Percentiles rank a stretch among this genome's conserved stretches.
Evolutionary conservation across 2,888 invertebrate species (phyloP).

Genomic region (Eumacrocentrus americanus): DNA sequence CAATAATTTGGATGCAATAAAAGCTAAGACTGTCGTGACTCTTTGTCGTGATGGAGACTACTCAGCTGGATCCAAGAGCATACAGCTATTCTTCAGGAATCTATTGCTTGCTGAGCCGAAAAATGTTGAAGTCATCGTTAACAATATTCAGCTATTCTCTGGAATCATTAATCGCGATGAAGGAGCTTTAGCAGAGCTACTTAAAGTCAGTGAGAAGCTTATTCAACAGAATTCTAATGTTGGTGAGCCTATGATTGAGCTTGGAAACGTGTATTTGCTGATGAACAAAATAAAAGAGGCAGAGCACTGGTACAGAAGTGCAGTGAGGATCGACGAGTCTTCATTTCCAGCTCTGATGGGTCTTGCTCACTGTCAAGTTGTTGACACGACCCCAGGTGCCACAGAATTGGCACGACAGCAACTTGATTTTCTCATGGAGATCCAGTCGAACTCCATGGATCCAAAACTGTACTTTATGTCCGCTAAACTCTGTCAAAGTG

Average conservation of each 20-base stretch:
- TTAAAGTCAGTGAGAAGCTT: slow-evolving; percentile 79
- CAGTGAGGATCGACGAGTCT: slow-evolving; percentile 84
- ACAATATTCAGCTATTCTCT: slow-evolving; percentile 75
- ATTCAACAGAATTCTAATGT: slow-evolving; percentile 71
- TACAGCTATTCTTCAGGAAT: slow-evolving; percentile 72
- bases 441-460: slow-evolving; percentile 73
- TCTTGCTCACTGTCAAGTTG: slow-evolving; percentile 77
- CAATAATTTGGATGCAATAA: slow-evolving; percentile 77
- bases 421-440: slow-evolving; percentile 82
- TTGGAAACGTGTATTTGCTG: slow-evolving; percentile 80
- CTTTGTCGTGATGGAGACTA: slow-evolving; percentile 81
- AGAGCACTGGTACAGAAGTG: slow-evolving; percentile 76
- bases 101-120: slow-evolving; percentile 78
- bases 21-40: slow-evolving; percentile 72
- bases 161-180: slow-evolving; percentile 73
- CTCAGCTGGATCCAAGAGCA: slow-evolving; percentile 71
- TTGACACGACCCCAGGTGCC: slow-evolving; percentile 68
- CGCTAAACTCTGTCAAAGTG: slow-evolving; percentile 68
- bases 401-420: slow-evolving; percentile 82
- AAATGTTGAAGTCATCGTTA: slow-evolving; percentile 74
- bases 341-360: slow-evolving; percentile 82
- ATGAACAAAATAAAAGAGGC: slow-evolving; percentile 81
- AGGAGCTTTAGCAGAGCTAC: slow-evolving; percentile 75
- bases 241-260: slow-evolving; percentile 71
- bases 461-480: slow-evolving; percentile 74